Evolutionary conservation across 1,140 invertebrate genomes (phyloP), one percentile per base, ranked within the genome.

Genomic region (Leptestheria dahalacensis): DNA sequence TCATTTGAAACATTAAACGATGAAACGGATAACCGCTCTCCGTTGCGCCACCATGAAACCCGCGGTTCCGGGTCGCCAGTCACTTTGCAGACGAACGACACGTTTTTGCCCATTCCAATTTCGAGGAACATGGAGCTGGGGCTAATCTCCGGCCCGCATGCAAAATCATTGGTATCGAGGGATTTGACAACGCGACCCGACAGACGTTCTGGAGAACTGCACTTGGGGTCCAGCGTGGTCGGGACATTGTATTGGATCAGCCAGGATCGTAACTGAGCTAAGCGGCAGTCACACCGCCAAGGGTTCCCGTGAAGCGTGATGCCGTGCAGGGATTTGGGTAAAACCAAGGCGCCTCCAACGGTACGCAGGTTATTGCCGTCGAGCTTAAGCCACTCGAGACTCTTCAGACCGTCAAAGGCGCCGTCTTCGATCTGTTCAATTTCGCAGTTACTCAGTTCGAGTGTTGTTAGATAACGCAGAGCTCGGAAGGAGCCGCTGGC

Each of bases 251-350:
- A 83, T 65, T 81, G 79, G 26, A 77, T 73, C 58, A 93, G 74
- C 89, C 89, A 93, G 23, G 75, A 71, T 61, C 87, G 79, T 65
- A 93, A 72, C 63, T 85, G 80, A 47, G 82, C 70, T 49, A 92
- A 72, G 57, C 81, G 78, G 68, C 90, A 94, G 68, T 92, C 86
- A 70, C 90, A 94, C 49, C 80, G 76, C 90, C 90, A 94, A 49
- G 85, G 82, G 75, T 94, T 94, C 66, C 83, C 83, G 66, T 92
- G 83, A 24, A 93, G 72, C 57, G 85, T 82, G 25, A 91, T 77
- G 46, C 84, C 86, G 61, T 86, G 81, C 41, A 92, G 71, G 49
- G 77, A 78, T 59, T 81, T 78, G 1, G 85, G 83, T 41, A 91
- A 74, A 61, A 86, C 81, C 61, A 80, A 75, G 28, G 74, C 72